Evolutionary conservation across 2,888 invertebrate genomes (phyloP), one percentile per base, ranked within the genome.

Genomic region (Eupithecia dodoneata): DNA sequence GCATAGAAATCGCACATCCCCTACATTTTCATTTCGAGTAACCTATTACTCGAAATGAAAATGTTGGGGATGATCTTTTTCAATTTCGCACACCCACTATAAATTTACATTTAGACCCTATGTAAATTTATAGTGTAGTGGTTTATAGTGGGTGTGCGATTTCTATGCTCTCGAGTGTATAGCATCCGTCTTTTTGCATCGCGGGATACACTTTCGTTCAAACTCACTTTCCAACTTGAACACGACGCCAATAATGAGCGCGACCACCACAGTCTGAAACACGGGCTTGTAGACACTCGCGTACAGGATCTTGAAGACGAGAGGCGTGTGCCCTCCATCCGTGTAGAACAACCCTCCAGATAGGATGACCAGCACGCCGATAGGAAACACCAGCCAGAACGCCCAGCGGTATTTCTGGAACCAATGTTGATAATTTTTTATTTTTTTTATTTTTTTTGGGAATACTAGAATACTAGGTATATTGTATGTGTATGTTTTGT

Each of bases 171-270:
- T 30, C 30, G 30, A 30, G 30, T 30, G 30, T n/a, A n/a, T n/a
- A n/a, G n/a, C n/a, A n/a, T 30, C 47, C n/a, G 7, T 5, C 15
- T 55, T 55, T n/a, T n/a, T 7, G 55, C n/a, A 55, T 55, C 6
- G 52, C 0, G 6, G 15, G 15, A 5, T 2, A 49, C 12, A 49
- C 15, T 15, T 12, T n/a, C n/a, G 30, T n/a, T 42, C 9, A n/a
- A 44, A 85, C 89, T 91, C 76, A 95, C 94, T 83, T 72, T 94
- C 94, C 71, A 91, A 67, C 83, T 92, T 91, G 78, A 94, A 93
- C 2, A 94, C 80, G 75, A 82, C 82, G 9, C 88, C 87, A 0
- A 94, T 70, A 4, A 91, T 90, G 5, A 93, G 59, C 0, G 65
- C 12, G 0, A 90, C 79, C 0, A 94, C 81, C 0, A 91, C 49